Base-by-base conservation (phyloP, 2,888 invertebrate species). In the Eustalomyia histrio region DNA sequence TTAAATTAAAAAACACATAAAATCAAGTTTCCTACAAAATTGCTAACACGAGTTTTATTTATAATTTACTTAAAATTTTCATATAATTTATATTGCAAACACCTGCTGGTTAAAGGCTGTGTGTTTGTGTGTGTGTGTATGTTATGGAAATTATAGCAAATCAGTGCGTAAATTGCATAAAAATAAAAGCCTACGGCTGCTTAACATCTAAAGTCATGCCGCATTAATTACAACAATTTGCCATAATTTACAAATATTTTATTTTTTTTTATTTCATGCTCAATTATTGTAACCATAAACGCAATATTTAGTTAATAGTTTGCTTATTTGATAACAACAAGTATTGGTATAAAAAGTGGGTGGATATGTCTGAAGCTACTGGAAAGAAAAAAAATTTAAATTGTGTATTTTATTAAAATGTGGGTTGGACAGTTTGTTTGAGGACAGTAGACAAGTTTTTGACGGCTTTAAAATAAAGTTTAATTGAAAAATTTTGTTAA, bases 171-270 rank as follows among this genome's bases (percentile, higher is more conserved):
- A 76, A 69, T 78, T 65, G 60, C 7, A 47, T 58, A 47, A 14
- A 14, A 43, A 43, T 14, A 43, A 47, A 47, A 67, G 67, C 78
- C 78, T 53, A 67, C 65, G 65, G 65, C 76, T 60, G 58, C 50
- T 71, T 52, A 21, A 35, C 64, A 55, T 50, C 60, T 60, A 43
- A 58, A 67, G 61, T 52, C 57, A 58, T 73, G 73, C 73, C 74
- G 79, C 73, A 72, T 72, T 78, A 71, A 65, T 72, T 78, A 65
- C 64, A 68, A 69, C 68, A 73, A 79, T 79, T 79, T 79, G 79
- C 73, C 68, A 74, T 79, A 68, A 73, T 79, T 79, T 73, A 63
- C 55, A 67, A 79, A 73, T 67, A 50, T 60, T 67, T 73, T 73
- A 2, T 12, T 43, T 43, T 14, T 47, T n/a, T 47, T 39, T 39